These are phyloP conservation scores for Empis stercorea DNA, from an alignment of 2,888 invertebrate species.

Conservation along the genomic window DNA sequence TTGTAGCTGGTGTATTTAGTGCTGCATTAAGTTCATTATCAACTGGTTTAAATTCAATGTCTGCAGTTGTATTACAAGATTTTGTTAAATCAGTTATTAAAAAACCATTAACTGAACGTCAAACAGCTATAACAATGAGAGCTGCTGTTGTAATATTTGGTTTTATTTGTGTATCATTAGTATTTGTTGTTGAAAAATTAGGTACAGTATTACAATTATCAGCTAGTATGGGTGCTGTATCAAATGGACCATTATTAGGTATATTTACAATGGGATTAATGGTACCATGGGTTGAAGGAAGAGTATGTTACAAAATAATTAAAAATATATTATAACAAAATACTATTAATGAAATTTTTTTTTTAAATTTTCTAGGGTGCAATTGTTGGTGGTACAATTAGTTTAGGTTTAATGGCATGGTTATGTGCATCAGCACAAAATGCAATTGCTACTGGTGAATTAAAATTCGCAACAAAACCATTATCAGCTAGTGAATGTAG, in stretches of 20 bases:
- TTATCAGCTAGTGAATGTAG: constrained; percentile 41
- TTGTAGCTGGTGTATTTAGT: constrained; percentile 82
- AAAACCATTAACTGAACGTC: constrained; percentile 40
- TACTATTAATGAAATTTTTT: not conserved
- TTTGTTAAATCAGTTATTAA: constrained; percentile 46
- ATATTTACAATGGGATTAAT: constrained; percentile 55
- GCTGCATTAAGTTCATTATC: constrained; percentile 75
- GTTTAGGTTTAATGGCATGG: constrained; percentile 42
- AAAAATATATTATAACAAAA: not conserved
- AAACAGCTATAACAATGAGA: constrained; percentile 51
- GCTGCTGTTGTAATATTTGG: constrained; percentile 51
- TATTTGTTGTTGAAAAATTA: constrained; percentile 50
- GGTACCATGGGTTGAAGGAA: constrained; percentile 51
- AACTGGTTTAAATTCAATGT: constrained; percentile 63
- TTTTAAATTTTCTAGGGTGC: constrained; percentile 39
- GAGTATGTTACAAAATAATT: constrained; percentile 30
- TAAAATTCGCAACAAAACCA: constrained; percentile 38
- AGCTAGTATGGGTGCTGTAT: constrained; percentile 49
- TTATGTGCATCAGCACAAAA: constrained; percentile 41
- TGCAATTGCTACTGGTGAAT: constrained; percentile 39
- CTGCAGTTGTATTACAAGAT: constrained; percentile 61
- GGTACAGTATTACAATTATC: constrained; percentile 58
- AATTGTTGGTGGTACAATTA: constrained; percentile 40
- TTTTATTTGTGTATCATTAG: constrained; percentile 45
- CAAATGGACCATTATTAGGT: constrained; percentile 53